Conservation (phyloP, 2,797 vertebrate genomes). For the Psittacula derbiana region DNA sequence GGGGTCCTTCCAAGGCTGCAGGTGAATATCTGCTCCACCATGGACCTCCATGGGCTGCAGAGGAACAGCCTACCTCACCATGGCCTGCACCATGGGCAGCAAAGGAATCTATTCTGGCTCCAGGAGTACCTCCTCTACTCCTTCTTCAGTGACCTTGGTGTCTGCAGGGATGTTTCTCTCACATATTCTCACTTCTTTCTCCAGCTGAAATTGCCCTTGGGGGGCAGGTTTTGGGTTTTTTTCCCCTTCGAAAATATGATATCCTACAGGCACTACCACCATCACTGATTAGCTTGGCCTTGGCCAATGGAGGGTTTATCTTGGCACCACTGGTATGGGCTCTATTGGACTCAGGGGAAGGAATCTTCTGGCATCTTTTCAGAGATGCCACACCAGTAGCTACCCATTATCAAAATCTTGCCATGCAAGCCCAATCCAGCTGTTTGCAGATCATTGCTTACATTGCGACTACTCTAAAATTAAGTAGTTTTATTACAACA, state of each 20-base stretch:
- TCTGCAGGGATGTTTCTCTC: neutral
- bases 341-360: neutral
- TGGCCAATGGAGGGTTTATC: neutral
- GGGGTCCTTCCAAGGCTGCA: neutral
- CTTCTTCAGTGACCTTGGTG: neutral
- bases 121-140: neutral
- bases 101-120: neutral
- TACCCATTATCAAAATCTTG: neutral
- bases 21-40: neutral
- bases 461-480: neutral
- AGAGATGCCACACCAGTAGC: rapidly evolving
- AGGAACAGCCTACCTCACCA: neutral
- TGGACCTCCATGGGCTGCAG: neutral
- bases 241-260: neutral
- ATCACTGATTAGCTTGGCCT: neutral
- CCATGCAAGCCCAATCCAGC: neutral
- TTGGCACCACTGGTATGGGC: neutral
- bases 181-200: neutral
- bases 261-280: neutral
- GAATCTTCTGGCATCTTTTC: neutral
- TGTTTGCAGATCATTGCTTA: neutral
- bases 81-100: neutral
- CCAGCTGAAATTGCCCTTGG: neutral
- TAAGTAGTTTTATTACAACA: neutral
- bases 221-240: neutral